Evolutionary conservation across 2,113 vertebrate genomes (phyloP), one percentile per base, ranked within the genome.

Genomic region (Apeltes quadracus): DNA sequence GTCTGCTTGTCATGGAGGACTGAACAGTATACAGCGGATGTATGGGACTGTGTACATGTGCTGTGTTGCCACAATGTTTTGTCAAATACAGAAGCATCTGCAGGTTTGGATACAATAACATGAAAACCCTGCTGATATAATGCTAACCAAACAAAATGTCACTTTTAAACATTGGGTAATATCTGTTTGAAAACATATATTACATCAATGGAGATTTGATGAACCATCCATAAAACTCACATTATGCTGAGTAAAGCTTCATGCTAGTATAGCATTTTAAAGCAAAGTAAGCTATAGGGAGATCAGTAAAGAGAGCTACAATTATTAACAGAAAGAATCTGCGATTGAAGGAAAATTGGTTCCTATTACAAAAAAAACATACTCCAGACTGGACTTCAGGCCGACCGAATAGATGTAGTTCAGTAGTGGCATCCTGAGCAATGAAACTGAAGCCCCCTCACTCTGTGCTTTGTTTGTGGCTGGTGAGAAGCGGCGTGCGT

Each of bases 51-150:
- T 67, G 57, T 63, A n/a, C 43, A 16, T 22, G 53, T 51, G 25
- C 50, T 12, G 22, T 53, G 61, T 18, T 66, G 14, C 14, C 10
- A 64, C 50, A 72, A 22, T 38, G 67, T 75, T 76, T 61, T 77
- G 57, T 72, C 61, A 78, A 83, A 70, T 65, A 43, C 14, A 65
- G 55, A 71, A 56, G 34, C 20, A 46, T 58, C 58, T 57, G 23
- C 38, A 54, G 56, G 38, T 18, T 3, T 72, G 55, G 22, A 68
- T n/a, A 62, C 32, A 64, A 18, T 50, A 16, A 63, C 27, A 65
- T 66, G 44, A 23, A 62, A 44, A 61, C 51, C 7, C 44, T 36
- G 32, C 32, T 32, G 15, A 43, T 48, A 9, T 46, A 61, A 69
- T 72, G 13, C 25, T 44, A 56, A 18, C n/a, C 22, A 44, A n/a